A percentile compares a stretch with the other conserved stretches of the same genome.
phyloP scores from a whole-genome alignment of 2,797 vertebrate species.

The Hirundo rustica region DNA sequence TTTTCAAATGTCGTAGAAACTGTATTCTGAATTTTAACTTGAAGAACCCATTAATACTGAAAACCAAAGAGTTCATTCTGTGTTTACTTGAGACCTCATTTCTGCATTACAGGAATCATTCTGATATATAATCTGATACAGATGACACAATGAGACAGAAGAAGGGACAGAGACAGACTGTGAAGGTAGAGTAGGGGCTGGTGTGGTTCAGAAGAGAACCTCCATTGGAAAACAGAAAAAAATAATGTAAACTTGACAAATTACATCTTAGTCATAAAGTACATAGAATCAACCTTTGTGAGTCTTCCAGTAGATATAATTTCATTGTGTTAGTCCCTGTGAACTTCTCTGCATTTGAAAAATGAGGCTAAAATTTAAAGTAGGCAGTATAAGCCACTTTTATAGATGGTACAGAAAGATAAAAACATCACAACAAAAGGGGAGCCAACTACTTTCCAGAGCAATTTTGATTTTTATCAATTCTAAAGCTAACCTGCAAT shows the following conservation, averaged over 20 bases:
- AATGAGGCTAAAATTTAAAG: background rate
- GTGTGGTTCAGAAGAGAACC: background rate
- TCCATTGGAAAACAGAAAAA: background rate
- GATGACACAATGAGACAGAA: background rate
- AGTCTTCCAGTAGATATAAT: background rate
- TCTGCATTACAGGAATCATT: background rate
- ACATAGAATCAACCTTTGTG: background rate
- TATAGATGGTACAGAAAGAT: background rate
- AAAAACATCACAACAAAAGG: background rate
- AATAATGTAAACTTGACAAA: background rate
- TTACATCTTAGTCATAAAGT: background rate
- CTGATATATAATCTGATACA: background rate
- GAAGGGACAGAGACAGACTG: background rate
- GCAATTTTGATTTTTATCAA: fast-evolving
- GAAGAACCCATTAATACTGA: background rate
- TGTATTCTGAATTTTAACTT: background rate
- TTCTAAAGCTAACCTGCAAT: background rate
- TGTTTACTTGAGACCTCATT: background rate
- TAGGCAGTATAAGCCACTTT: background rate
- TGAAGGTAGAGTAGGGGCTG: background rate
- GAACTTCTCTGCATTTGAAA: background rate
- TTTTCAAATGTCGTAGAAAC: background rate
- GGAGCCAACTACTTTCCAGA: background rate
- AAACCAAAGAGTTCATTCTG: background rate
- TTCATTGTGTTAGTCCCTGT: background rate